Conservation (phyloP, 2,888 invertebrate genomes). For the Seira ritae region DNA sequence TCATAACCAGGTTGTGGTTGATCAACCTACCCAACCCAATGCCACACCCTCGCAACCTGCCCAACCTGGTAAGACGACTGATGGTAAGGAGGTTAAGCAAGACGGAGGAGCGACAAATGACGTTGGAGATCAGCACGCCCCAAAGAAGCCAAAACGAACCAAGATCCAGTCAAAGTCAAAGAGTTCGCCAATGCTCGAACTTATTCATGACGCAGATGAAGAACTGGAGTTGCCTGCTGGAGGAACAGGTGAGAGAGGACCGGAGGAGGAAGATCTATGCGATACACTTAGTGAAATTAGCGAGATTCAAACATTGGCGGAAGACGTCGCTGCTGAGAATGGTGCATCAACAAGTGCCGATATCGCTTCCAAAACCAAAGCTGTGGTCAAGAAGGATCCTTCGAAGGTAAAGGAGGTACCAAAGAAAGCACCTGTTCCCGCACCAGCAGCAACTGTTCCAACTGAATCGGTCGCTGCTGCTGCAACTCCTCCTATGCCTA, state of each 20-base stretch:
- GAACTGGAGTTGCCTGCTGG: conserved; percentile 71
- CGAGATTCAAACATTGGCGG: conserved; percentile 71
- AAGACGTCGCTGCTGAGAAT: conserved; percentile 53
- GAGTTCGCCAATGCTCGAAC: conserved; percentile 75
- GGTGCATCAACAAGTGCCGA: conserved; percentile 85
- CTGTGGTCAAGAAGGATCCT: conserved; percentile 75
- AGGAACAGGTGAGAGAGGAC: conserved; percentile 28
- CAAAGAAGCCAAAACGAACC: conserved; percentile 63
- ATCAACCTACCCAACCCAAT: conserved; percentile 76
- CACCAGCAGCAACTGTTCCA: conserved; percentile 16
- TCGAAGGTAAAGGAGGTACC: conserved; percentile 77
- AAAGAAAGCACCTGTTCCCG: conserved; percentile 43
- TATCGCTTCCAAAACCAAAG: conserved; percentile 76
- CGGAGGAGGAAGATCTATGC: conserved; percentile 66
- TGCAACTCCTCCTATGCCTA: not conserved
- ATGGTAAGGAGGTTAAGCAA: conserved; percentile 80
- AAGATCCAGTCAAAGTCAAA: conserved; percentile 69
- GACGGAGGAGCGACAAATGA: conserved; percentile 75
- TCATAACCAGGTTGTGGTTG: conserved; percentile 79
- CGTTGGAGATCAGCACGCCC: conserved; percentile 30
- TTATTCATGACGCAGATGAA: conserved; percentile 84
- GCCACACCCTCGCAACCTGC: conserved; percentile 34
- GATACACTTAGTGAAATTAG: conserved; percentile 73
- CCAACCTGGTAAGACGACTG: conserved; percentile 20
- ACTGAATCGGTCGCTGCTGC: conserved; percentile 26